phyloP scores from a whole-genome alignment of 2,888 invertebrate genomes.

The Drosophila neotestacea region DNA sequence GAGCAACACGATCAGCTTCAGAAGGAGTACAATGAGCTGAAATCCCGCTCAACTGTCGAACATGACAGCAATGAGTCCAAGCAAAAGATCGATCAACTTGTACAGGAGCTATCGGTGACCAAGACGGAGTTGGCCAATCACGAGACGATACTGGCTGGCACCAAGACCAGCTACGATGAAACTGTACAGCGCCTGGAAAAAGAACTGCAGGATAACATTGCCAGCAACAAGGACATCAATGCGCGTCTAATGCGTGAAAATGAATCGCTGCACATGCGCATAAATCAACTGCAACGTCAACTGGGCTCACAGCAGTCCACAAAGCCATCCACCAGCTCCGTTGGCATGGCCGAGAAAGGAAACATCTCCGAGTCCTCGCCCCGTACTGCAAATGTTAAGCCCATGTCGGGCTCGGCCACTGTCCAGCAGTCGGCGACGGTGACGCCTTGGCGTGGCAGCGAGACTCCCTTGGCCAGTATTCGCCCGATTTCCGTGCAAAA shows the following conservation, averaged over 20 bases:
- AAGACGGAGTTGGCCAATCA: constrained; percentile 86
- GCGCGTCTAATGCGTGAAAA: constrained; percentile 87
- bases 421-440: constrained; percentile 86
- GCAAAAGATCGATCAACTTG: constrained; percentile 72
- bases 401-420: constrained; percentile 91
- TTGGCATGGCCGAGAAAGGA: constrained; percentile 86
- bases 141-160: constrained; percentile 87
- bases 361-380: constrained; percentile 87
- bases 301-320: constrained; percentile 88
- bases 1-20: constrained; percentile 61
- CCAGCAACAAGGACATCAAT: constrained; percentile 87
- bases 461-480: constrained; percentile 96
- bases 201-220: constrained; percentile 88
- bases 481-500: constrained; percentile 93
- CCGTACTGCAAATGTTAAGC: constrained; percentile 96
- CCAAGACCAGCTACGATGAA: constrained; percentile 90
- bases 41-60: constrained; percentile 89
- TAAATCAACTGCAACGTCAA: constrained; percentile 89
- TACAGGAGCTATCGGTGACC: constrained; percentile 86
- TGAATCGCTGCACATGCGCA: constrained; percentile 90
- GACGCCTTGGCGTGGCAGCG: constrained; percentile 90
- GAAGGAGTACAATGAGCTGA: constrained; percentile 88
- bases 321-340: constrained; percentile 89
- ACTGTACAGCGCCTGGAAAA: constrained; percentile 90
- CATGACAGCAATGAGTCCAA: constrained; percentile 89